Evolutionary conservation across 2,113 vertebrate species (phyloP).

Genomic region (Chamaetylas fuelleborni): DNA sequence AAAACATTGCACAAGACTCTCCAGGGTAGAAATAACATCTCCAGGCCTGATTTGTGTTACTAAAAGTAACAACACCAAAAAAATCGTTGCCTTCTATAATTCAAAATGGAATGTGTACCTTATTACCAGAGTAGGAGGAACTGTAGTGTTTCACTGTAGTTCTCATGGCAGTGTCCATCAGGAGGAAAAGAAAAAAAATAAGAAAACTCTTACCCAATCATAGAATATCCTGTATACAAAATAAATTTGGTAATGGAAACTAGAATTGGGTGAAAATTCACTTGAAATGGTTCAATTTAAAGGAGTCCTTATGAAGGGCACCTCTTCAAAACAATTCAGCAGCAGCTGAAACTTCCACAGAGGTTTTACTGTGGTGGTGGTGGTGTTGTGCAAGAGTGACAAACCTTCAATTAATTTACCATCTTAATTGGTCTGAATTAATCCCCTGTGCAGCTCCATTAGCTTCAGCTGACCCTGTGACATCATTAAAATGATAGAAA

Average conservation of each 20-base stretch:
- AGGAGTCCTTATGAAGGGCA: not conserved
- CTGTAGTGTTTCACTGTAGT: not conserved
- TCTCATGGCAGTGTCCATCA: not conserved
- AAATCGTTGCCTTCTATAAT: not conserved
- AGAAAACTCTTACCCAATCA: not conserved
- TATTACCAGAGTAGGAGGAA: not conserved
- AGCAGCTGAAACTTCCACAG: not conserved
- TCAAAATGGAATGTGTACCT: not conserved
- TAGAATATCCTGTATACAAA: not conserved
- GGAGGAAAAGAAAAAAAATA: not conserved
- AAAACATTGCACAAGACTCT: slow-evolving; percentile 10
- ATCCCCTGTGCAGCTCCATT: not conserved
- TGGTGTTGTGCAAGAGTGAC: not conserved
- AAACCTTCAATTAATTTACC: not conserved
- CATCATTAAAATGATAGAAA: not conserved
- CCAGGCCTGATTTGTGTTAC: slow-evolving; percentile 7
- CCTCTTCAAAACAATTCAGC: not conserved
- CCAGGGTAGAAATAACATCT: slow-evolving; percentile 18
- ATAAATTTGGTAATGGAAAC: not conserved
- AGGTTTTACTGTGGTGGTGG: not conserved
- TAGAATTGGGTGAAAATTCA: not conserved
- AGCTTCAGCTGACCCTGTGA: not conserved
- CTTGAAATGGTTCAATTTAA: not conserved
- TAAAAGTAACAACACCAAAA: not conserved
- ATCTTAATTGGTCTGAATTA: not conserved